phyloP scores from a whole-genome alignment of 1,140 invertebrate genomes.

The Macrocentrus cingulum region DNA sequence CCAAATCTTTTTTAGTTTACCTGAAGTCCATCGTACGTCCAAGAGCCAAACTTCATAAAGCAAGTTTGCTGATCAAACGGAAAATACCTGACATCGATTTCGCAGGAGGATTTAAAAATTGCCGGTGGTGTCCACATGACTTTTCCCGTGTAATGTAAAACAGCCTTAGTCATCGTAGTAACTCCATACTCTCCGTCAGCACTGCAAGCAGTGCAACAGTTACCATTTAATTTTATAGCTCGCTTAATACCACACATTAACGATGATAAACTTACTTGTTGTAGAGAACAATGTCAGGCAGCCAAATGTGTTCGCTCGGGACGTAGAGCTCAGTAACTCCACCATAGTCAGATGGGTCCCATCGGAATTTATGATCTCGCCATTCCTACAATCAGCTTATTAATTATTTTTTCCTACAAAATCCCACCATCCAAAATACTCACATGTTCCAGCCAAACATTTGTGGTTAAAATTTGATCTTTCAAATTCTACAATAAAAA shows the following conservation, averaged over 20 bases:
- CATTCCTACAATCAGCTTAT: conserved; percentile 71
- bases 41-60: conserved; percentile 96
- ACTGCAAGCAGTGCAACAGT: conserved; percentile 55
- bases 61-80: conserved; percentile 97
- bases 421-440: conserved; percentile 54
- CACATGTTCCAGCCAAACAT: conserved; percentile 95
- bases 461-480: conserved; percentile 94
- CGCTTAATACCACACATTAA: conserved; percentile 12
- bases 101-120: conserved; percentile 98
- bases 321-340: conserved; percentile 91
- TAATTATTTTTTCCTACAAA: conserved; percentile 27
- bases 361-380: conserved; percentile 95
- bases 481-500: conserved; percentile 80
- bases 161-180: conserved; percentile 96
- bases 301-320: conserved; percentile 90
- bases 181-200: conserved; percentile 98
- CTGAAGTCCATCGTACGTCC: conserved; percentile 97
- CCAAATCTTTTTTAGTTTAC: no score
- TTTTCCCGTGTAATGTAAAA: conserved; percentile 85
- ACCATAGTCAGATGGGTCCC: conserved; percentile 94
- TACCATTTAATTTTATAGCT: conserved; percentile 2
- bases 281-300: conserved; percentile 95
- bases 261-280: conserved; percentile 78
- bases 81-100: conserved; percentile 94
- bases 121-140: conserved; percentile 91